Conservation (phyloP, 2,888 invertebrate species). For the Amphiduros pacificus region DNA sequence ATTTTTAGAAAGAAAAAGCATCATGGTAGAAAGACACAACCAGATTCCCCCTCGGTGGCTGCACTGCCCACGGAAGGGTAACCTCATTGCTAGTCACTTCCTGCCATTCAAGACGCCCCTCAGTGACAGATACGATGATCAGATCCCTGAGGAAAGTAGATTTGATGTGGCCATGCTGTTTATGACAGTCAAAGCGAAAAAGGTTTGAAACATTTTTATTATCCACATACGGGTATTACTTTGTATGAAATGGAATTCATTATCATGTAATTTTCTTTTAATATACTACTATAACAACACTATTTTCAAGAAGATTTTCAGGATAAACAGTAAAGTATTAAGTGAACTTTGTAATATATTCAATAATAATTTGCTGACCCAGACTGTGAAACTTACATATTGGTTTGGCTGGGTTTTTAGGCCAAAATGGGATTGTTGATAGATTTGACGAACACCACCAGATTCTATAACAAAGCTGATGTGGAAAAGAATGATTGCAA, state of each 20-base stretch:
- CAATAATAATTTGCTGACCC: too few relatives aligned
- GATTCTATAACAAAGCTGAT: slow-evolving; percentile 86
- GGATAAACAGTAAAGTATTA: too few relatives aligned
- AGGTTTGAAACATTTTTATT: too few relatives aligned
- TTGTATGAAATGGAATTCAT: too few relatives aligned
- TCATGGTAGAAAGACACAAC: slow-evolving; percentile 5
- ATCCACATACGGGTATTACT: too few relatives aligned
- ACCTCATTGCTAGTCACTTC: slow-evolving; percentile 66
- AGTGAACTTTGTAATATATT: too few relatives aligned
- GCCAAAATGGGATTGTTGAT: slow-evolving; percentile 91
- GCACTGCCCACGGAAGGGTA: slow-evolving; percentile 62
- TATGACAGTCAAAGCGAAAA: slow-evolving; percentile 73
- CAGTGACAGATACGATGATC: slow-evolving; percentile 76
- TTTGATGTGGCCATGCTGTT: slow-evolving; percentile 90
- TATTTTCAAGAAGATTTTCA: too few relatives aligned
- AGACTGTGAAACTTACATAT: too few relatives aligned
- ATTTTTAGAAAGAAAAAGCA: background rate
- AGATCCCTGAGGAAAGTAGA: slow-evolving; percentile 79
- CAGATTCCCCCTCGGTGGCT: slow-evolving; percentile 61
- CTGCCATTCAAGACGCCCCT: slow-evolving; percentile 94
- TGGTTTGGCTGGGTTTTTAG: too few relatives aligned
- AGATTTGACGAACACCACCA: slow-evolving; percentile 90
- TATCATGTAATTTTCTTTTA: too few relatives aligned
- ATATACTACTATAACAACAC: too few relatives aligned
- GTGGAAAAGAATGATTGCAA: slow-evolving; percentile 76